Evolutionary conservation across 2,888 invertebrate species (phyloP).

Genomic region (Pristionchus exspectatus): DNA sequence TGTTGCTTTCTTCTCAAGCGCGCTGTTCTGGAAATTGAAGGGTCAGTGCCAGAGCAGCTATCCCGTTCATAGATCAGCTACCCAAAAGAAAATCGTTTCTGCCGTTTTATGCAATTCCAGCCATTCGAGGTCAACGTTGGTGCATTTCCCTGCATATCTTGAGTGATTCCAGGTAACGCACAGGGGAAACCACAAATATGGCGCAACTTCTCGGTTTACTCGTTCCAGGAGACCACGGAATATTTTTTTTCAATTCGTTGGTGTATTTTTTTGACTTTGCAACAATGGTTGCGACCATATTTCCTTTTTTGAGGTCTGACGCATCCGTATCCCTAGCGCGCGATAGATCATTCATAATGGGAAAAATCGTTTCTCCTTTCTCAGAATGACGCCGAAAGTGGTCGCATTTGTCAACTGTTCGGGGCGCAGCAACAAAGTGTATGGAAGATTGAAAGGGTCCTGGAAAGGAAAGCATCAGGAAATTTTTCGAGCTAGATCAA

Average conservation of each 20-base stretch:
- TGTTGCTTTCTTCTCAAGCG: too few species aligned
- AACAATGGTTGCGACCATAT: too few species aligned
- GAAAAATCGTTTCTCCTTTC: not conserved
- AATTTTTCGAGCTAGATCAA: not conserved
- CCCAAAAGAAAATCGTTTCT: too few species aligned
- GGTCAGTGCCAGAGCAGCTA: too few species aligned
- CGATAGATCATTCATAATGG: not conserved
- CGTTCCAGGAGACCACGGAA: not conserved
- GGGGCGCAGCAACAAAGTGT: not conserved
- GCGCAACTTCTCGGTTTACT: not conserved
- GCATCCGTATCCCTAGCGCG: too few species aligned
- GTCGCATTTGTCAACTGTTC: not conserved
- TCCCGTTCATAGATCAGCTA: too few species aligned
- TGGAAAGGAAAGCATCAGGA: not conserved
- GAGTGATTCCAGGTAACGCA: not conserved
- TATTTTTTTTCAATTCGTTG: not conserved
- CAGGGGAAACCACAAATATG: slow-evolving; percentile 1
- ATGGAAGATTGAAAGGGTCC: not conserved
- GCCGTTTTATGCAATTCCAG: too few species aligned
- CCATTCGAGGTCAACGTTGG: too few species aligned
- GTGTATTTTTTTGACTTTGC: too few species aligned
- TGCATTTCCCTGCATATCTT: too few species aligned
- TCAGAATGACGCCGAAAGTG: not conserved
- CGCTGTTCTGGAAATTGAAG: too few species aligned
- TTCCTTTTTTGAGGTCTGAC: too few species aligned